Evolutionary conservation across 2,888 invertebrate species (phyloP), one percentile per base, ranked within the genome.

Genomic region (Parnassius mnemosyne): DNA sequence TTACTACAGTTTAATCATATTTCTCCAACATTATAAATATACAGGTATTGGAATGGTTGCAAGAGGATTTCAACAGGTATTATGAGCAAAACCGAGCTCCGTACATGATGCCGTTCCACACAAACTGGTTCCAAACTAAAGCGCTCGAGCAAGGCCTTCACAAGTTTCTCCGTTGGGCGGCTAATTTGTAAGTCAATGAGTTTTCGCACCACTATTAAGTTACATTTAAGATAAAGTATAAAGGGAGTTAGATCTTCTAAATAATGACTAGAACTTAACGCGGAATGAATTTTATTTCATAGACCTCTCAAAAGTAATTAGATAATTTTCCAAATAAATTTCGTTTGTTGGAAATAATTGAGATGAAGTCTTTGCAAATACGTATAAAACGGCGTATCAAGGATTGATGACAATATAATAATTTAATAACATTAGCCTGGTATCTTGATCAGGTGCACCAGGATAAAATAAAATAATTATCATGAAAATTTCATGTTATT

Each of bases 31-130:
- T 54, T 44, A 16, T 58, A 5, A 25, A 25, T 47, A n/a, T 68
- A 9, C 92, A 96, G 86, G 96, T 97, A 2, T 93, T 97, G 61
- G 95, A 96, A 76, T 98, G 97, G 97, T 92, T 97, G 41, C 95
- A 96, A 79, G 97, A 97, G 87, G 97, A 98, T 82, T 98, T 97
- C 85, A 93, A 93, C 66, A 92, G 97, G 41, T 93, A 96, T 82
- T 97, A 97, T 77, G 95, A 96, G 43, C 97, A 97, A 81, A 97
- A 97, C 82, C 93, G 95, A 66, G 97, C 97, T 1, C 97, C 97
- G 0, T 97, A 97, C 84, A 97, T 97, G 97, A 97, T 97, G 97
- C 95, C 97, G 0, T 96, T 97, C 94, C 98, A 98, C 80, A 98
- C 98, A 1, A 98, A 97, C 85, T 98, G 98, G 98, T 98, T 98